These are phyloP conservation scores for Aurelia aurita DNA, from an alignment of 30 jellyfish, hydroid and myxozoan species.

Conservation along the genomic window DNA sequence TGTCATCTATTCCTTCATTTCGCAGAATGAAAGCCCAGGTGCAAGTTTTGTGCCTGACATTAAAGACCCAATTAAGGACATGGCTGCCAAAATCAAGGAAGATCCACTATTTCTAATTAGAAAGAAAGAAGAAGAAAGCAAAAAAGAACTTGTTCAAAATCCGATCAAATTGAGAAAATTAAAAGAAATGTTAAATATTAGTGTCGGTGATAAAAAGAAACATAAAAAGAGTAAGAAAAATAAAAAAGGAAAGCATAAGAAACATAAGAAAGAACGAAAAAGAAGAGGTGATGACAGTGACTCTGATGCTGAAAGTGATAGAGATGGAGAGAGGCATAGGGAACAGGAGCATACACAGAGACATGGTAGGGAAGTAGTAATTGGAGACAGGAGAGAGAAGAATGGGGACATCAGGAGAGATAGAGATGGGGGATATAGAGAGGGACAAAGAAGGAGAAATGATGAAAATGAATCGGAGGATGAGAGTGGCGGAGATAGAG, in stretches of 20 bases:
- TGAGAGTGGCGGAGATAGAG: constrained; percentile 20
- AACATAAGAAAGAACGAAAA: constrained; percentile 34
- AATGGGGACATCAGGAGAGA: not conserved
- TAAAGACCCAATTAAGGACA: constrained; percentile 67
- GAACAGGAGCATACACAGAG: no score
- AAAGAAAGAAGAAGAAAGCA: constrained; percentile 86
- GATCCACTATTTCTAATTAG: constrained; percentile 94
- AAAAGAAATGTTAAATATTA: constrained; percentile 67
- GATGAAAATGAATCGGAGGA: no score
- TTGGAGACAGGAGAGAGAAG: no score
- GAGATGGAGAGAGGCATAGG: no score
- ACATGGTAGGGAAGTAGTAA: no score
- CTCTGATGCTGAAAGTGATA: constrained; percentile 17
- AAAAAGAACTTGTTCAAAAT: constrained; percentile 83
- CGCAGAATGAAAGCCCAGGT: constrained; percentile 44
- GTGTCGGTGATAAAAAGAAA: constrained; percentile 61
- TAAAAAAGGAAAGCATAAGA: constrained; percentile 58
- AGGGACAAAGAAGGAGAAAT: no score
- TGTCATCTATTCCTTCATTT: not conserved
- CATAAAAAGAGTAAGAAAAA: constrained; percentile 48
- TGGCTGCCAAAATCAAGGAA: constrained; percentile 91
- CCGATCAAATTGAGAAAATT: constrained; percentile 78
- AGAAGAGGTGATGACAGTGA: constrained; percentile 16
- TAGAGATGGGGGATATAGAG: no score
- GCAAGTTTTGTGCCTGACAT: constrained; percentile 60